Percentiles rank a stretch among this genome's conserved stretches.
These are phyloP conservation scores for Amphiprion ocellaris DNA, from an alignment of 2,113 vertebrate genomes.

Conservation along the genomic window DNA sequence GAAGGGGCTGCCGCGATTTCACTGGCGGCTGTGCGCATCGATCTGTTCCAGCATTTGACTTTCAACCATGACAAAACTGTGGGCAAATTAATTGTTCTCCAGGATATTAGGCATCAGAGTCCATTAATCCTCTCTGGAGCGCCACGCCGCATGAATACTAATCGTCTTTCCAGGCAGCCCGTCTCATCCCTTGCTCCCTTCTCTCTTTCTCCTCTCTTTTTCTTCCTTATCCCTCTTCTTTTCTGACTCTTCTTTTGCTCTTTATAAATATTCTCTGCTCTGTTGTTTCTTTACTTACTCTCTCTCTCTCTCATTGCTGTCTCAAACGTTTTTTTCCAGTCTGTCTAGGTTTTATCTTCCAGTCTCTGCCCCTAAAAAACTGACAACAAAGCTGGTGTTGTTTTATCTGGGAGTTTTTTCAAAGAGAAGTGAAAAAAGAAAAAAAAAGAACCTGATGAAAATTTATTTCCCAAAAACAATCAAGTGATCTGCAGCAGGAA, in stretches of 20 bases:
- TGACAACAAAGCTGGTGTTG: conserved; percentile 49
- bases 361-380: conserved; percentile 31
- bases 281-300: conserved; percentile 53
- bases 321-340: conserved; percentile 10
- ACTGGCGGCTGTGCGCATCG: conserved; percentile 94
- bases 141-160: conserved; percentile 95
- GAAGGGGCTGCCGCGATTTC: conserved; percentile 93
- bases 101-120: conserved; percentile 99
- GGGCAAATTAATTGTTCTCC: conserved; percentile 99
- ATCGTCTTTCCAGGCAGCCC: conserved; percentile 88
- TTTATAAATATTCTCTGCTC: conserved; percentile 59
- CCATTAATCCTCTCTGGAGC: conserved; percentile 99
- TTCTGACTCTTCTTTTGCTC: conserved; percentile 44
- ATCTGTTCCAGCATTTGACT: conserved; percentile 99
- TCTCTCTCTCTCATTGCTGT: conserved; percentile 15
- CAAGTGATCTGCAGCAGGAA: conserved; percentile 40
- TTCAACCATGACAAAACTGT: conserved; percentile 99
- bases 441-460: conserved; percentile 13
- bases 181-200: conserved; percentile 82
- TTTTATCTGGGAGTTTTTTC: conserved; percentile 58
- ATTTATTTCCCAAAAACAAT: conserved; percentile 45
- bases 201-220: conserved; percentile 64
- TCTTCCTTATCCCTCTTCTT: conserved; percentile 56
- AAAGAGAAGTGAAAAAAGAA: conserved; percentile 11
- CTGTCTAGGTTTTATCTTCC: conserved; percentile 52